phyloP scores from a whole-genome alignment of 2,888 invertebrate species.

The Dryadula phaetusa region DNA sequence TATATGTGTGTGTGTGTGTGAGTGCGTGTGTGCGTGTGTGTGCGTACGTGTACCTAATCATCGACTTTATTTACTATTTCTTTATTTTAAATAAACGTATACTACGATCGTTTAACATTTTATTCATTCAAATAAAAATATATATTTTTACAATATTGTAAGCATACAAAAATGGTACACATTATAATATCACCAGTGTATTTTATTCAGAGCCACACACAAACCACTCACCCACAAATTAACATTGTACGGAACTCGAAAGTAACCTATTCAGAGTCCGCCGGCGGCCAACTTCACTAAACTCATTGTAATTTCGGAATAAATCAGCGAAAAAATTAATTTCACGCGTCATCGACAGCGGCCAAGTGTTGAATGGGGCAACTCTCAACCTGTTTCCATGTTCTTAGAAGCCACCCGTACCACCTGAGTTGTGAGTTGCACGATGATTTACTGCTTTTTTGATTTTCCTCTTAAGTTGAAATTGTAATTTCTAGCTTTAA shows the following conservation, averaged over 20 bases:
- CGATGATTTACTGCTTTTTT: neutral
- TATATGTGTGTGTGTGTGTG: no score
- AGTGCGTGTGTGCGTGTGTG: no score
- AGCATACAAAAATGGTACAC: neutral
- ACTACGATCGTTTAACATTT: neutral
- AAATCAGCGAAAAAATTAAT: constrained; percentile 48
- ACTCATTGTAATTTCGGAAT: constrained; percentile 41
- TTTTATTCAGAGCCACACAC: neutral
- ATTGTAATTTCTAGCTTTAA: neutral
- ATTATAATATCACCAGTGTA: neutral
- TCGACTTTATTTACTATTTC: neutral
- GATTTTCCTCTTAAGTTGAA: neutral
- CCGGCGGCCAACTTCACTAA: constrained; percentile 15
- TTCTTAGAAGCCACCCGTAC: constrained; percentile 30
- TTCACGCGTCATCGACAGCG: constrained; percentile 48
- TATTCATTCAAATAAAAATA: neutral
- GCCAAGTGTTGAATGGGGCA: constrained; percentile 37
- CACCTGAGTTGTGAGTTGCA: neutral
- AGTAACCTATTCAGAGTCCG: neutral
- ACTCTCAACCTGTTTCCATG: constrained; percentile 33
- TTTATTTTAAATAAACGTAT: neutral
- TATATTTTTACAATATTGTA: neutral
- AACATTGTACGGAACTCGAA: constrained; percentile 13
- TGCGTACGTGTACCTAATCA: no score
- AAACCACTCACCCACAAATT: constrained; percentile 2